A percentile compares a stretch with the other conserved stretches of the same genome.
Conservation (phyloP, 1,140 invertebrate genomes). For the Belonocnema kinseyi region DNA sequence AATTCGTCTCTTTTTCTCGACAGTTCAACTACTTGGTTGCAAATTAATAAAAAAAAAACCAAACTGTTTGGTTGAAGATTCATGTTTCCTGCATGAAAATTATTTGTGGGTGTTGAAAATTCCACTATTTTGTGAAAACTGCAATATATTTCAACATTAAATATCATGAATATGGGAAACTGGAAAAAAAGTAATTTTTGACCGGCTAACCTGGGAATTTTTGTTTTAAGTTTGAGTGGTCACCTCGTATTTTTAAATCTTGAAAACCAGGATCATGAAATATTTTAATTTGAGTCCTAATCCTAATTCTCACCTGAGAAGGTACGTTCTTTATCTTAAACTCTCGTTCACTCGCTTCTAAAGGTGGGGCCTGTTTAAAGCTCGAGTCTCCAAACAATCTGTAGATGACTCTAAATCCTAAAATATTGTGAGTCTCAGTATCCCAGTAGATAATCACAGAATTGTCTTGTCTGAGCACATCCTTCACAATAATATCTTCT, state of each 20-base stretch:
- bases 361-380: constrained; percentile 91
- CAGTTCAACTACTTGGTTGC: too few species aligned
- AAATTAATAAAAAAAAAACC: too few species aligned
- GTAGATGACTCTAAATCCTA: constrained; percentile 93
- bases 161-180: background rate
- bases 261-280: too few species aligned
- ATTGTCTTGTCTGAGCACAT: constrained; percentile 89
- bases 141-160: too few species aligned
- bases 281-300: too few species aligned
- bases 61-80: too few species aligned
- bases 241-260: too few species aligned
- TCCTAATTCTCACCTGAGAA: constrained; percentile 79
- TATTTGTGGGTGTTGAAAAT: too few species aligned
- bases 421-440: constrained; percentile 87
- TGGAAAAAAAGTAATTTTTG: background rate
- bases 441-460: constrained; percentile 95
- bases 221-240: background rate
- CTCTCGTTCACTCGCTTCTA: constrained; percentile 90
- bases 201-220: background rate
- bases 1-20: too few species aligned
- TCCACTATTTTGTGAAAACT: too few species aligned
- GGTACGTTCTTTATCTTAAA: constrained; percentile 95
- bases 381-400: constrained; percentile 91
- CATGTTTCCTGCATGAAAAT: too few species aligned
- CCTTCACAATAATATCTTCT: constrained; percentile 89